A percentile compares a stretch with the other conserved stretches of the same genome.
phyloP scores from a whole-genome alignment of 37 sponge, comb jelly and placozoan species.

The Halisarca cf. caerulea region DNA sequence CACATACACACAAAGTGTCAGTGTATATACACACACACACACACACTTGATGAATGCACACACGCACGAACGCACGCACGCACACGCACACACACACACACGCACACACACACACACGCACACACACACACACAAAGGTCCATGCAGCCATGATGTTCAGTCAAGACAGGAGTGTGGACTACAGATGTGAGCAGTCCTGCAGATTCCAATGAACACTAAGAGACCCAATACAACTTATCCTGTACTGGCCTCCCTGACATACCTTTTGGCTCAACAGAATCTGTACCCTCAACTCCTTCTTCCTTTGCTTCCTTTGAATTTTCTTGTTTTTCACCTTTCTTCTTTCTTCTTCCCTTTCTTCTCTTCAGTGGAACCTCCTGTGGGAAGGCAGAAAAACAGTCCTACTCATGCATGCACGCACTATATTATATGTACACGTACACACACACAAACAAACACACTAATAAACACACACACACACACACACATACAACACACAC shows the following conservation, averaged over 20 bases:
- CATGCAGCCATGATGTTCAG: too few species aligned
- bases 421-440: too few species aligned
- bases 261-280: conserved; percentile 29
- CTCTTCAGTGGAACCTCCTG: conserved; percentile 15
- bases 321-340: conserved; percentile 5
- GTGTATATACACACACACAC: neutral
- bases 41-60: neutral
- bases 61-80: too few species aligned
- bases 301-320: conserved; percentile 17
- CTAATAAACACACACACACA: conserved; percentile 6
- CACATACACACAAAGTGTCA: neutral
- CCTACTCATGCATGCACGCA: conserved; percentile 3
- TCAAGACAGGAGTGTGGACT: too few species aligned
- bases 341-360: conserved; percentile 14
- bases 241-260: too few species aligned
- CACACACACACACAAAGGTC: too few species aligned
- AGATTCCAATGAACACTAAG: too few species aligned
- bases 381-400: neutral
- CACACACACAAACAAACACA: too few species aligned
- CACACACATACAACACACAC: neutral
- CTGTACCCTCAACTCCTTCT: conserved; percentile 16
- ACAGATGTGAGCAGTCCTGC: too few species aligned
- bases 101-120: conserved; percentile 8
- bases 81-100: neutral
- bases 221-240: too few species aligned